phyloP scores from a whole-genome alignment of 2,888 invertebrate genomes.

The Gari tellinella region DNA sequence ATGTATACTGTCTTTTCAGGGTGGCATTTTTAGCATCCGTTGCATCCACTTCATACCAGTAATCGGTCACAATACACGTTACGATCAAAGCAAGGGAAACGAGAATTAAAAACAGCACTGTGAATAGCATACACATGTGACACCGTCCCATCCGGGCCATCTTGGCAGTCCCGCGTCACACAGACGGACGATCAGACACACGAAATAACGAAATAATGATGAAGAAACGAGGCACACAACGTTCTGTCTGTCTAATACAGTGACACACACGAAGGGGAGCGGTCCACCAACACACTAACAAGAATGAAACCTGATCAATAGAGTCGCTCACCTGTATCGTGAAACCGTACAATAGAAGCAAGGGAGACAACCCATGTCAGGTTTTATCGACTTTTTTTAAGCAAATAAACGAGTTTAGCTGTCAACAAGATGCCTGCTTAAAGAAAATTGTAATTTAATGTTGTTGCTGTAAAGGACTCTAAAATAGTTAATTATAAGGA shows the following conservation, averaged over 20 bases:
- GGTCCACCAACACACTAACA: no score
- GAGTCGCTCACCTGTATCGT: constrained; percentile 40
- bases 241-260: no score
- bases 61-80: constrained; percentile 64
- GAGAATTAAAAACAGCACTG: constrained; percentile 62
- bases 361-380: background rate
- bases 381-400: no score
- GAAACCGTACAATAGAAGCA: no score
- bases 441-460: no score
- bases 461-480: no score
- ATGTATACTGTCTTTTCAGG: constrained; percentile 48
- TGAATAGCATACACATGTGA: constrained; percentile 60
- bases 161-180: background rate
- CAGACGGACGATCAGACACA: background rate
- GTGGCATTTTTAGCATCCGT: constrained; percentile 43
- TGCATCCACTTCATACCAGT: constrained; percentile 62
- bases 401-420: no score
- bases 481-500: no score
- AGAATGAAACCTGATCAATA: background rate
- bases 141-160: constrained; percentile 57
- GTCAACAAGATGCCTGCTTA: no score
- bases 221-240: no score
- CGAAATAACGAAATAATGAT: no score
- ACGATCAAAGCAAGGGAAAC: constrained; percentile 61
- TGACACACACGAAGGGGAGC: no score